These are phyloP conservation scores for Sebastes reedi DNA, from an alignment of 2,797 vertebrate genomes.

Conservation along the genomic window DNA sequence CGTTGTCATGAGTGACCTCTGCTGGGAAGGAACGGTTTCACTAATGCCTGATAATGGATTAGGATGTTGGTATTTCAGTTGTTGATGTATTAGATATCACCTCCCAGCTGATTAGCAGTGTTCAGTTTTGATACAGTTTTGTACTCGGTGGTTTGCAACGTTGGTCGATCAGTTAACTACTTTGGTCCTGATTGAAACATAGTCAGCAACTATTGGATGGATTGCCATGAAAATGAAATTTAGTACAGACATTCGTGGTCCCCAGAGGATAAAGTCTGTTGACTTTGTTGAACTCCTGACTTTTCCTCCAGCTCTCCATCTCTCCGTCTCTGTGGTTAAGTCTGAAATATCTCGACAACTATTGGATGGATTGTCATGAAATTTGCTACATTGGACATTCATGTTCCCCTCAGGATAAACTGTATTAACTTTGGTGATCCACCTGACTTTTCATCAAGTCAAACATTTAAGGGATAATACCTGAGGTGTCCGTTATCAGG, in stretches of 20 bases:
- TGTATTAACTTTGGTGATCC: not conserved
- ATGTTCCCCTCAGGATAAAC: not conserved
- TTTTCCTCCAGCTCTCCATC: not conserved
- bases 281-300: not conserved
- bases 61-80: not conserved
- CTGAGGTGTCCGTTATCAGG: no score
- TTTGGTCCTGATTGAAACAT: not conserved
- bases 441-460: not conserved
- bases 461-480: not conserved
- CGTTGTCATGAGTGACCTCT: conserved; percentile 45
- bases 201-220: not conserved
- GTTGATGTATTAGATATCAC: not conserved
- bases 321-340: not conserved
- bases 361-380: not conserved
- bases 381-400: not conserved
- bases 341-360: not conserved
- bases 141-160: not conserved
- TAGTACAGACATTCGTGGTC: not conserved
- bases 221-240: not conserved
- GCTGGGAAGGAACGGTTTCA: conserved; percentile 19
- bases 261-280: not conserved
- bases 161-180: not conserved
- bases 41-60: not conserved
- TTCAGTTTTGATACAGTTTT: not conserved
- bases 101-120: not conserved